These are phyloP conservation scores for Mystacornis crossleyi DNA, from an alignment of 2,113 vertebrate species.

Conservation along the genomic window DNA sequence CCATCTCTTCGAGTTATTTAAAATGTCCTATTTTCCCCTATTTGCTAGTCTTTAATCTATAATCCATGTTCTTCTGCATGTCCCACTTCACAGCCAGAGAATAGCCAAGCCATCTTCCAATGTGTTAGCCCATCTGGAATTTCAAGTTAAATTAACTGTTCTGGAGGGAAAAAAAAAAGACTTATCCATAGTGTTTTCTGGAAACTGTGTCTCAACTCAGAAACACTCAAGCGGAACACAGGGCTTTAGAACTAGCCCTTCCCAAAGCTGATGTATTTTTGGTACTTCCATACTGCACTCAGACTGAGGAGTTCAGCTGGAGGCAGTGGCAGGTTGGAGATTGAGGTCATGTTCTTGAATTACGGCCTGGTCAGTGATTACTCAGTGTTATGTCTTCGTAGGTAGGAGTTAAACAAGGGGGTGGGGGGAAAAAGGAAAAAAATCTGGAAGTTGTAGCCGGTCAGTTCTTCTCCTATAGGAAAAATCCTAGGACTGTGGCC, in stretches of 20 bases:
- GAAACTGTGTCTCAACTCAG: background rate
- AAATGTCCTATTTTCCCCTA: background rate
- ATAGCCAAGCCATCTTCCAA: background rate
- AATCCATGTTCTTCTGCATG: background rate
- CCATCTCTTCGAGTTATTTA: background rate
- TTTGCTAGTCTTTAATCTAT: background rate
- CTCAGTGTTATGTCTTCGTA: background rate
- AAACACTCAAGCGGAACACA: background rate
- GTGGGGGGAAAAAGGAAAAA: background rate
- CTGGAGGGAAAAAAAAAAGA: background rate
- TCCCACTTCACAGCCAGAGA: background rate
- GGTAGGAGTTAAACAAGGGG: background rate
- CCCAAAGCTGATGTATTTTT: background rate
- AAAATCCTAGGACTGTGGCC: background rate
- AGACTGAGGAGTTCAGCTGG: background rate
- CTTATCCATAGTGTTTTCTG: background rate
- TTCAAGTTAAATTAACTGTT: background rate
- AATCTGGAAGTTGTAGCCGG: background rate
- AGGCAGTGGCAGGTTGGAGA: background rate
- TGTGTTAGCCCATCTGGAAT: background rate
- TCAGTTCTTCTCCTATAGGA: background rate
- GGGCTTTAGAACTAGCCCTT: background rate
- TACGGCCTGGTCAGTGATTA: background rate
- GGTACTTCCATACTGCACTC: background rate
- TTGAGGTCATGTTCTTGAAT: background rate